phyloP scores from a whole-genome alignment of 2,797 vertebrate species.

The Sparidentex hasta region DNA sequence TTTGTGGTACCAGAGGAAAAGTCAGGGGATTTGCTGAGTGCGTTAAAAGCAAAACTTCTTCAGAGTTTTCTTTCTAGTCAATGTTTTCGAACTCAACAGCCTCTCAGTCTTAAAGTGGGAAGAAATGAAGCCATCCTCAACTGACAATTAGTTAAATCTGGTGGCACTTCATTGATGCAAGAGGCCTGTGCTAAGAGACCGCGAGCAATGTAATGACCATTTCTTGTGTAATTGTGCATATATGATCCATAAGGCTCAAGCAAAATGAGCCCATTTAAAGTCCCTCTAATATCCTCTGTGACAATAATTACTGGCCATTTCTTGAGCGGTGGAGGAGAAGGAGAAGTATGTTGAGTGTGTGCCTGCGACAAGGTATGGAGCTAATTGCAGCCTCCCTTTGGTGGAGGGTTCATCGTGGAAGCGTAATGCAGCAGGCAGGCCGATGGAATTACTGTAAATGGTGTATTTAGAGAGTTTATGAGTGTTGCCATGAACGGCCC shows the following conservation, averaged over 20 bases:
- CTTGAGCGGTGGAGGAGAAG: slow-evolving; percentile 39
- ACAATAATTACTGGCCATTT: slow-evolving; percentile 70
- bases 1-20: not conserved
- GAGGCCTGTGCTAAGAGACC: slow-evolving; percentile 54
- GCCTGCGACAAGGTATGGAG: slow-evolving; percentile 54
- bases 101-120: not conserved
- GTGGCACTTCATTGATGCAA: slow-evolving; percentile 45
- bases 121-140: slow-evolving; percentile 24
- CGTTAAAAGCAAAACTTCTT: not conserved
- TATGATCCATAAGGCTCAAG: slow-evolving; percentile 70
- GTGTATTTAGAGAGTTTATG: slow-evolving; percentile 70
- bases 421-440: slow-evolving; percentile 61
- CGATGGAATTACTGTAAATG: slow-evolving; percentile 71
- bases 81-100: slow-evolving; percentile 3
- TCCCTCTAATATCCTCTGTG: slow-evolving; percentile 62
- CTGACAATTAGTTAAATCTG: slow-evolving; percentile 55
- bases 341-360: slow-evolving; percentile 31
- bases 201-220: slow-evolving; percentile 50
- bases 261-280: slow-evolving; percentile 65
- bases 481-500: slow-evolving; percentile 54
- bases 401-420: slow-evolving; percentile 53
- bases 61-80: not conserved
- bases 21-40: not conserved
- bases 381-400: slow-evolving; percentile 66
- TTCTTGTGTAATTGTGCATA: slow-evolving; percentile 76